A percentile compares a stretch with the other conserved stretches of the same genome.
Conservation (phyloP, 2,113 vertebrate genomes). For the Limnothrissa miodon region DNA sequence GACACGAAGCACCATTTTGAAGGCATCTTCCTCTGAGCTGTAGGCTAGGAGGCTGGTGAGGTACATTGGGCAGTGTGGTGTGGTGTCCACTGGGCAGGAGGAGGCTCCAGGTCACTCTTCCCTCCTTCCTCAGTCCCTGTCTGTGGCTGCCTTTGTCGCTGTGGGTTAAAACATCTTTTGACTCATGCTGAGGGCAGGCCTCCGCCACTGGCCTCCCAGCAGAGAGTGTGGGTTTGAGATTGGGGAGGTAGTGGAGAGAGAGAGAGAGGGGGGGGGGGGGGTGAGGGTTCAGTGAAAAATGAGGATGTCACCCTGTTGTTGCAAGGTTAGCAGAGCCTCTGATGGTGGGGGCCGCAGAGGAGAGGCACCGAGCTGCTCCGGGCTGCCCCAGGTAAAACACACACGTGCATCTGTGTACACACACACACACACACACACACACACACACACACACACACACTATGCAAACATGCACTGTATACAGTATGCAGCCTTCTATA, state of each 20-base stretch:
- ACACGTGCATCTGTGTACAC: constrained; percentile 11
- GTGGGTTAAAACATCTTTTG: constrained; percentile 66
- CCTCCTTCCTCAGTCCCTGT: not conserved
- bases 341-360: constrained; percentile 53
- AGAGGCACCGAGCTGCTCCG: constrained; percentile 47
- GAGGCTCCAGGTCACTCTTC: no score
- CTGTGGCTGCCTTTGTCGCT: constrained; percentile 46
- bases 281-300: constrained; percentile 61
- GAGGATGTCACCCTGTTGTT: constrained; percentile 65
- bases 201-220: constrained; percentile 31
- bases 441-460: constrained; percentile 26
- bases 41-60: no score
- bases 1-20: no score
- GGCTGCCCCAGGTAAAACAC: constrained; percentile 32
- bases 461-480: not conserved
- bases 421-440: constrained; percentile 21
- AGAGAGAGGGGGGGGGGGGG: constrained; percentile 53
- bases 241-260: constrained; percentile 22
- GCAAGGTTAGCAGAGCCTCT: constrained; percentile 71
- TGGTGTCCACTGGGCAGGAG: no score
- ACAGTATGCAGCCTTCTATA: constrained; percentile 13
- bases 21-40: no score
- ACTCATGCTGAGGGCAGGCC: constrained; percentile 62
- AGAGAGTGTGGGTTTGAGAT: constrained; percentile 36
- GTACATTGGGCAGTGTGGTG: no score